These are phyloP conservation scores for Drosophila saltans DNA, from an alignment of 1,140 invertebrate species.

Conservation along the genomic window DNA sequence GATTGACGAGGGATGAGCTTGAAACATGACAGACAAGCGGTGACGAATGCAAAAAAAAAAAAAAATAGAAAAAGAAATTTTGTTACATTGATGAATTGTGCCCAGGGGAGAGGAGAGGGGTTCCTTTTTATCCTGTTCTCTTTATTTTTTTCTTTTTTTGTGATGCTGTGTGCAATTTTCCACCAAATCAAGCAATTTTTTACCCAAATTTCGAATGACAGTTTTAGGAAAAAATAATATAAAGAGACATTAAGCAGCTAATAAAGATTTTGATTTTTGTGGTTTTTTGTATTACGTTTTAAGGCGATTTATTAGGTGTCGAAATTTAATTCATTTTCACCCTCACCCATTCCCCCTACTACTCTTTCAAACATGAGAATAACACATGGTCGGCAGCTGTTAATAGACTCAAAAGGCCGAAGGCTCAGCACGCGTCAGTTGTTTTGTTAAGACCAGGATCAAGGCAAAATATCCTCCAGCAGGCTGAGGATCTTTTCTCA, in stretches of 20 bases:
- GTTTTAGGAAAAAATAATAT: slow-evolving; percentile 37
- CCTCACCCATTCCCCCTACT: neutral
- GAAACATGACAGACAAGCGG: slow-evolving; percentile 55
- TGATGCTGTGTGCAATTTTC: slow-evolving; percentile 55
- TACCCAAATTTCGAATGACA: slow-evolving; percentile 63
- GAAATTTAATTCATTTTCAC: slow-evolving; percentile 37
- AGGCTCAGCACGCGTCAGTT: slow-evolving; percentile 71
- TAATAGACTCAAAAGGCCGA: slow-evolving; percentile 23
- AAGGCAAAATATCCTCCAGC: slow-evolving; percentile 8
- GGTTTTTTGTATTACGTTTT: slow-evolving; percentile 52
- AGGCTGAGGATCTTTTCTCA: slow-evolving; percentile 4
- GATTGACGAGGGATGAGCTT: slow-evolving; percentile 56
- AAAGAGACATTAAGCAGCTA: slow-evolving; percentile 53
- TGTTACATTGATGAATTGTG: slow-evolving; percentile 46
- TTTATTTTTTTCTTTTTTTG: slow-evolving; percentile 19
- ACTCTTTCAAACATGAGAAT: neutral
- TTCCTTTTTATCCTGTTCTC: slow-evolving; percentile 31
- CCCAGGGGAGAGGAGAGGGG: slow-evolving; percentile 18
- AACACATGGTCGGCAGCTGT: slow-evolving; percentile 65
- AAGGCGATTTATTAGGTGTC: slow-evolving; percentile 61
- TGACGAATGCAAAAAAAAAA: slow-evolving; percentile 56
- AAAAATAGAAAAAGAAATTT: slow-evolving; percentile 28
- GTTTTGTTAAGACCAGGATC: slow-evolving; percentile 23
- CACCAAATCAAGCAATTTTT: slow-evolving; percentile 77
- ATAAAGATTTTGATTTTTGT: slow-evolving; percentile 51